Base-by-base conservation (phyloP, 2,113 vertebrate genomes). In the Sinocyclocheilus rhinocerous region DNA sequence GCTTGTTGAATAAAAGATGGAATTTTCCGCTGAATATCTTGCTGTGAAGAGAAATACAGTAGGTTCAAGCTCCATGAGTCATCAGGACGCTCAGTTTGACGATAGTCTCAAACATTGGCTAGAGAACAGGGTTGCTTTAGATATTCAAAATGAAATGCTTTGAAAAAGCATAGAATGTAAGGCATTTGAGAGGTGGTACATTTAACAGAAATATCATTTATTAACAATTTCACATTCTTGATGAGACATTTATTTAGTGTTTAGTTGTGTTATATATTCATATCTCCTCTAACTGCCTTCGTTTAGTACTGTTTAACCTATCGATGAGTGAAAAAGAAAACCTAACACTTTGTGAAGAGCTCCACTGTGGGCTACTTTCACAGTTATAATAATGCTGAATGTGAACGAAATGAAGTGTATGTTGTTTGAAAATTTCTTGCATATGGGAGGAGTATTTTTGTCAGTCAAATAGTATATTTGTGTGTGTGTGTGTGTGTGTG, bases 321-420 rank as follows among this genome's bases (percentile, higher is more conserved):
- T 77, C 42, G 70, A 67, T 2, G 55, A 20, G 22, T 61, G 52
- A 65, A 84, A 59, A 61, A 20, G 6, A 57, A 59, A n/a, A 39
- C n/a, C 16, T 75, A n/a, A 73, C 29, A 75, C n/a, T 83, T 88
- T 22, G 18, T 73, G 24, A 73, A 50, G 15, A 88, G 87, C 69
- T 88, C 12, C n/a, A 80, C 55, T 26, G 33, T 88, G 83, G 84
- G 84, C 87, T 86, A 83, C 67, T 81, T 88, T 88, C 76, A 67
- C 22, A 61, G 73, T 77, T 81, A 52, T 85, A 29, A 83, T 59
- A 72, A 84, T 63, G 33, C 65, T 57, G 81, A 81, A 86, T 86
- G 76, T 63, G 83, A 86, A 84, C 84, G 57, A 88, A 88, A 50
- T 80, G 6, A 48, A 84, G 81, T 65, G 29, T 63, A 70, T 65